Base-by-base conservation (phyloP, 2,888 invertebrate genomes). In the Trimorus sp. region DNA sequence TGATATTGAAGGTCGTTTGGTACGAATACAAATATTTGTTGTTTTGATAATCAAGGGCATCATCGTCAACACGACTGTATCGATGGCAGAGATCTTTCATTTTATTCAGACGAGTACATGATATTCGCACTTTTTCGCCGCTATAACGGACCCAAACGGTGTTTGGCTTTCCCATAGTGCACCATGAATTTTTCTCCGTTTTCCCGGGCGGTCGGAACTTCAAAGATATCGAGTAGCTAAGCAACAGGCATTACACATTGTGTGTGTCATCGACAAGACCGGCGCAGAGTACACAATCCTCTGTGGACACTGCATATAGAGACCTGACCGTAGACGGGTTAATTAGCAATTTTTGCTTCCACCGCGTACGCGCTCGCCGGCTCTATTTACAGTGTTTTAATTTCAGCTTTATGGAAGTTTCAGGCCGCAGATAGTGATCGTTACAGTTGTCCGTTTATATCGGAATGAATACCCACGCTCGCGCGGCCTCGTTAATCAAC, bases 221-320 rank as follows among this genome's bases (percentile, higher is more conserved):
- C 83, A 84, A 84, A 83, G 83, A 79, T 84, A 66, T 76, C 74
- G 79, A 79, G 83, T 84, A 84, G 84, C 81, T 73, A 65, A 69
- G 76, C 73, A 79, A 84, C 83, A 83, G 68, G 83, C 84, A 83
- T 83, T 84, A 81, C 79, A 84, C 77, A 84, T 83, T 84, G 76
- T 78, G 60, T 74, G 74, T 80, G 74, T 77, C 77, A 81, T 79
- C 78, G 78, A 65, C 78, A 78, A 74, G 79, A 51, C 77, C 71
- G 60, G 76, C 37, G 63, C 77, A 80, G 42, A 73, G 71, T 75
- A 82, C 82, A 84, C 82, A 82, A 40, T 48, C 53, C 63, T 65
- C 37, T 79, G 79, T 84, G 63, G 68, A 74, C 82, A 76, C 58
- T 73, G 79, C 79, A 82, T 68, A 82, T 82, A 82, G 63, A 77